Percentiles rank a stretch among this genome's conserved stretches.
phyloP scores from a whole-genome alignment of 2,888 invertebrate species.

The Callosobruchus maculatus region DNA sequence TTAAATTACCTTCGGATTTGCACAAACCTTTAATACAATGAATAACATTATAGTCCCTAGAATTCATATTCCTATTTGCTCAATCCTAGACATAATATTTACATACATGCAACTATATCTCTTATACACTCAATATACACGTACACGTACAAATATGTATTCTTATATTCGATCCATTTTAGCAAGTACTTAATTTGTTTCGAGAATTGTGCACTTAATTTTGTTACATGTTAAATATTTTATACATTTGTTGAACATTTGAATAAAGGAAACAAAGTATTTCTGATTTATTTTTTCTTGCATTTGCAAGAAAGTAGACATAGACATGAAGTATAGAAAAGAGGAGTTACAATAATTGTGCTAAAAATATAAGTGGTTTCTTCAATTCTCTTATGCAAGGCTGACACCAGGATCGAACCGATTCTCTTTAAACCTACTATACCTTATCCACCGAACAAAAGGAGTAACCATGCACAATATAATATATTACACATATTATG shows the following conservation, averaged over 20 bases:
- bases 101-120: slow-evolving; percentile 13
- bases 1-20: not conserved
- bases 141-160: not conserved
- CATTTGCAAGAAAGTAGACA: too few species aligned
- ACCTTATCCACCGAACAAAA: too few species aligned
- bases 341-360: too few species aligned
- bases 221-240: slow-evolving; percentile 3
- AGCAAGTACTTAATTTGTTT: not conserved
- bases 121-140: slow-evolving; percentile 8
- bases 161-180: not conserved
- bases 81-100: slow-evolving; percentile 21
- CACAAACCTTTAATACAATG: not conserved
- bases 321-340: too few species aligned
- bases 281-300: not conserved
- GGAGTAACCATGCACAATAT: too few species aligned
- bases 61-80: slow-evolving; percentile 16
- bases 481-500: too few species aligned
- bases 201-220: not conserved
- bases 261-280: not conserved
- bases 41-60: not conserved
- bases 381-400: too few species aligned
- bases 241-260: slow-evolving; percentile 12
- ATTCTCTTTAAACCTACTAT: too few species aligned
- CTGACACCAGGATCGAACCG: too few species aligned
- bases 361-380: too few species aligned